Evolutionary conservation across 2,113 vertebrate genomes (phyloP).

Genomic region (Pseudois nayaur): DNA sequence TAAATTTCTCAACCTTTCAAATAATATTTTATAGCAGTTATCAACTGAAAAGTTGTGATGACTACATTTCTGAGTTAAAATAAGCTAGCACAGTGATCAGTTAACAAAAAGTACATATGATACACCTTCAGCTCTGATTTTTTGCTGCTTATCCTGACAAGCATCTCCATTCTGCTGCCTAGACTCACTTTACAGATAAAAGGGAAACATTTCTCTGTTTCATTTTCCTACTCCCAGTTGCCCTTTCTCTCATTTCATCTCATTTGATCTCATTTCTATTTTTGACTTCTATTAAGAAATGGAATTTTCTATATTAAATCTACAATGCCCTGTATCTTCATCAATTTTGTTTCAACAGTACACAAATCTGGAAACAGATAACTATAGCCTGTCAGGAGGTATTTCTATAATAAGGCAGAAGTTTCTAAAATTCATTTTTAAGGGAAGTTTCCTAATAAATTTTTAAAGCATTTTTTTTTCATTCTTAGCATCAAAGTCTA

Average conservation of each 20-base stretch:
- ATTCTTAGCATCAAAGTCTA: constrained; percentile 60
- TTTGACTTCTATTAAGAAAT: constrained; percentile 31
- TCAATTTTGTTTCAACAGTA: constrained; percentile 47
- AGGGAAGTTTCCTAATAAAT: constrained; percentile 68
- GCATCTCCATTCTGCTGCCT: not conserved
- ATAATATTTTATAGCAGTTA: not conserved
- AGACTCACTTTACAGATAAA: not conserved
- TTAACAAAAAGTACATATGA: not conserved
- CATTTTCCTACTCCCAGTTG: constrained; percentile 15
- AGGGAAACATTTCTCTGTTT: not conserved
- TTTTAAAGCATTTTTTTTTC: constrained; percentile 65
- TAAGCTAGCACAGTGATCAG: not conserved
- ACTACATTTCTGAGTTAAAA: not conserved
- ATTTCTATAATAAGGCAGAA: constrained; percentile 35
- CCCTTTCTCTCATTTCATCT: constrained; percentile 1
- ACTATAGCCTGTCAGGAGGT: constrained; percentile 42
- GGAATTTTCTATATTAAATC: constrained; percentile 23
- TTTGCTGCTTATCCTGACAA: not conserved
- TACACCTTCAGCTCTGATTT: not conserved
- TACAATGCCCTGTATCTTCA: constrained; percentile 17
- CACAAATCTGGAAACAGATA: constrained; percentile 48
- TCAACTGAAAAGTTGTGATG: not conserved
- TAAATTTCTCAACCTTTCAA: constrained; percentile 1
- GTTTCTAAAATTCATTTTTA: constrained; percentile 53
- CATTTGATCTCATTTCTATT: constrained; percentile 35